Percentiles rank a stretch among this genome's conserved stretches.
Conservation (phyloP, 1,140 invertebrate species). For the Apis dorsata region DNA sequence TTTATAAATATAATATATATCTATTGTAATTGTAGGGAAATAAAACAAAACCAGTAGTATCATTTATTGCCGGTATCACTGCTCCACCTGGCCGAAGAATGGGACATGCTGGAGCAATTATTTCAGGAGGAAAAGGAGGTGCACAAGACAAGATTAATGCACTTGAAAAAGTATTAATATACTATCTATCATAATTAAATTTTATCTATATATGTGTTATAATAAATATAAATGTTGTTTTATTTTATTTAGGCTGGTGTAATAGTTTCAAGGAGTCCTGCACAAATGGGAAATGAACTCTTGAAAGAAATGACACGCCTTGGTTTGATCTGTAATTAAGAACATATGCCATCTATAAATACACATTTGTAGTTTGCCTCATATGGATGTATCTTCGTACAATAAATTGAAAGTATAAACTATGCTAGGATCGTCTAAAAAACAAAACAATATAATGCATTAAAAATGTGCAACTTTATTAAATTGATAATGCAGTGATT, state of each 20-base stretch:
- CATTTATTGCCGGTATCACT: conserved; percentile 98
- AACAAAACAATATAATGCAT: conserved; percentile 35
- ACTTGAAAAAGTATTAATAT: conserved; percentile 87
- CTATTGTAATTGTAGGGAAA: conserved; percentile 84
- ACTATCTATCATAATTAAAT: conserved; percentile 51
- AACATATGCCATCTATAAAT: conserved; percentile 59
- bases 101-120: conserved; percentile 99
- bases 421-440: conserved; percentile 43
- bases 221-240: conserved; percentile 37
- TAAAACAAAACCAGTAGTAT: conserved; percentile 98
- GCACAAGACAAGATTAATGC: conserved; percentile 99
- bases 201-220: not conserved
- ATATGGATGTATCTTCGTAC: conserved; percentile 76
- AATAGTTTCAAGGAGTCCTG: conserved; percentile 96
- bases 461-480: conserved; percentile 32
- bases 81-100: conserved; percentile 98
- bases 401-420: conserved; percentile 71
- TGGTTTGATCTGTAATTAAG: conserved; percentile 80
- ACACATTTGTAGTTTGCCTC: conserved; percentile 77
- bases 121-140: conserved; percentile 98
- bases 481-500: conserved; percentile 26
- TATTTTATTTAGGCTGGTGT: conserved; percentile 87
- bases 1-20: not conserved
- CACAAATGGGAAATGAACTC: conserved; percentile 95
- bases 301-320: conserved; percentile 92